phyloP scores from a whole-genome alignment of 2,113 vertebrate genomes.

The Platysteira castanea region DNA sequence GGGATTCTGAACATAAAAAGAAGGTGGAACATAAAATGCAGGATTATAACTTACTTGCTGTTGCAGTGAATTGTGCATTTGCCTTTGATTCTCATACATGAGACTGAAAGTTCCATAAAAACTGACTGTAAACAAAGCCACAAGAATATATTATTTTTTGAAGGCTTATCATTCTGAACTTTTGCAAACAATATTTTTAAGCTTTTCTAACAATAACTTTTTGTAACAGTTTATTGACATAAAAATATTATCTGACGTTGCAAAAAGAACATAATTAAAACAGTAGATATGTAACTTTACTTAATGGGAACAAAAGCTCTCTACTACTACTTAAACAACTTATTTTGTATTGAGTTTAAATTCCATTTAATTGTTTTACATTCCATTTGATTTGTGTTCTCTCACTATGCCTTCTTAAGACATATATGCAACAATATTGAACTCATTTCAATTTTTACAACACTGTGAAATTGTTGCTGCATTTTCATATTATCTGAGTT shows the following conservation, averaged over 20 bases:
- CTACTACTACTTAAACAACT: background rate
- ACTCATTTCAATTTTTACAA: slow-evolving; percentile 65
- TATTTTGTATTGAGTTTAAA: background rate
- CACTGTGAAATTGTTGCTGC: slow-evolving; percentile 39
- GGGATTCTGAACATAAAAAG: background rate
- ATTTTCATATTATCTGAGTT: slow-evolving; percentile 70
- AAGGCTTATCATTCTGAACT: background rate
- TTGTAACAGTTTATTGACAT: background rate
- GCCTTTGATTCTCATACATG: background rate
- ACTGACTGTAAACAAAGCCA: background rate
- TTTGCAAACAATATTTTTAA: background rate
- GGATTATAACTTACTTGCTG: background rate
- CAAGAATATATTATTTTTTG: background rate
- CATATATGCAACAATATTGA: slow-evolving; percentile 31
- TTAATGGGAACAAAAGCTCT: background rate
- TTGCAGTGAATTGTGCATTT: background rate
- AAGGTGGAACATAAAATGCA: background rate
- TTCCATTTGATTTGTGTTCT: background rate
- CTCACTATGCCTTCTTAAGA: background rate
- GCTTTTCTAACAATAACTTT: background rate
- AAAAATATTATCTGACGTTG: background rate
- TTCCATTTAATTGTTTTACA: background rate
- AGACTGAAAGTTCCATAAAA: background rate
- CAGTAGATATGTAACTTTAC: background rate
- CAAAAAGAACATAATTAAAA: background rate